These are phyloP conservation scores for Geococcyx californianus DNA, from an alignment of 2,113 vertebrate species.

Conservation along the genomic window DNA sequence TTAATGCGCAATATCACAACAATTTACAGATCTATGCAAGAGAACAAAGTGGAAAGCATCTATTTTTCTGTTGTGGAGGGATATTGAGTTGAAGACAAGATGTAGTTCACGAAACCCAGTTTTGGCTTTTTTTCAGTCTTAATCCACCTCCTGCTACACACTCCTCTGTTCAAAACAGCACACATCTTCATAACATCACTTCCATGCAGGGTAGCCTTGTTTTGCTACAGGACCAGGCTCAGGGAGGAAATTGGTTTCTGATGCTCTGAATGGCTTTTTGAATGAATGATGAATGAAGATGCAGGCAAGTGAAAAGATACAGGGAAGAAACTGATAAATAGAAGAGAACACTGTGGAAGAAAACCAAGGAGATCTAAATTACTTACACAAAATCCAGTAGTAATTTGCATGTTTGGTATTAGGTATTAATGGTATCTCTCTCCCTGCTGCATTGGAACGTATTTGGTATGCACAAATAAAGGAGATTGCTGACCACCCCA, in stretches of 20 bases:
- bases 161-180: background rate
- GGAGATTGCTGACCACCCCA: background rate
- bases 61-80: background rate
- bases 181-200: background rate
- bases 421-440: background rate
- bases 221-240: background rate
- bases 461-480: background rate
- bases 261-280: slow-evolving; percentile 32
- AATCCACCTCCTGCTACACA: background rate
- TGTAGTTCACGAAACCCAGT: background rate
- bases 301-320: background rate
- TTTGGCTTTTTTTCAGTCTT: background rate
- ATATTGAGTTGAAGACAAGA: background rate
- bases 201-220: background rate
- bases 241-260: slow-evolving; percentile 65
- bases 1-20: background rate
- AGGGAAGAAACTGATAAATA: slow-evolving; percentile 32
- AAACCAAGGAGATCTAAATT: slow-evolving; percentile 21
- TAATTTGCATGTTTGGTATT: slow-evolving; percentile 29
- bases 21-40: background rate
- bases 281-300: slow-evolving; percentile 59
- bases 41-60: background rate
- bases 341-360: background rate
- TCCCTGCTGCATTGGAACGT: background rate
- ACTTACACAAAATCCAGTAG: slow-evolving; percentile 20